These are phyloP conservation scores for Tethea ocularis DNA, from an alignment of 2,888 invertebrate genomes.

Conservation along the genomic window DNA sequence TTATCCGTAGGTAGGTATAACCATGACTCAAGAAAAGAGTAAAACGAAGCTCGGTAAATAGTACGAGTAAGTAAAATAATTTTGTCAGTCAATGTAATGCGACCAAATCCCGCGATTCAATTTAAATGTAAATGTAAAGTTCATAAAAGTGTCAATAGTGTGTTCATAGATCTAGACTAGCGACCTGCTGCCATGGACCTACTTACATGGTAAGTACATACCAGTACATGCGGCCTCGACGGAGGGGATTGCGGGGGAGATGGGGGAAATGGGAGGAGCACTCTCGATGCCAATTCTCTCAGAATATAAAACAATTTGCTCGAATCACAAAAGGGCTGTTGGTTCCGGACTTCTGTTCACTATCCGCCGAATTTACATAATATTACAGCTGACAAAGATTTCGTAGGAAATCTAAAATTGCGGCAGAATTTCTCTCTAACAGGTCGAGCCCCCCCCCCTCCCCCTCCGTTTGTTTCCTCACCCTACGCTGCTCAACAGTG, in stretches of 20 bases:
- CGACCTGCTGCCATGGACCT: constrained; percentile 17
- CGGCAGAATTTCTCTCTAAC: constrained; percentile 12
- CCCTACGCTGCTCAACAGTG: background rate
- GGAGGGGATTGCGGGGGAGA: constrained; percentile 11
- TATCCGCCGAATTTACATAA: constrained; percentile 50
- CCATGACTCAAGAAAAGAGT: no score
- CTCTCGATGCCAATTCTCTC: constrained; percentile 32
- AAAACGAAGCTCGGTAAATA: no score
- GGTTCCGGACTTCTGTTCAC: constrained; percentile 48
- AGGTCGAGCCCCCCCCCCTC: constrained; percentile 9
- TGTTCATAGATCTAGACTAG: constrained; percentile 27
- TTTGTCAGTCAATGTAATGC: background rate
- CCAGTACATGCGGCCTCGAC: background rate
- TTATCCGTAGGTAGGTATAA: no score
- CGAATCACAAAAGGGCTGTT: constrained; percentile 49
- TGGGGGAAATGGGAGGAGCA: constrained; percentile 3
- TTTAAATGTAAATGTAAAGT: constrained; percentile 55
- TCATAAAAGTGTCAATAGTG: constrained; percentile 56
- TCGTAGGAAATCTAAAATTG: constrained; percentile 25
- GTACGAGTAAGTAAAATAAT: no score
- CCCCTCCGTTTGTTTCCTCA: background rate
- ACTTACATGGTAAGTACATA: background rate
- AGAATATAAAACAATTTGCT: constrained; percentile 58
- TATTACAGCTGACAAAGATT: constrained; percentile 41
- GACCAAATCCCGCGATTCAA: constrained; percentile 34